phyloP scores from a whole-genome alignment of 2,888 invertebrate species.

The Epinotia demarniana region DNA sequence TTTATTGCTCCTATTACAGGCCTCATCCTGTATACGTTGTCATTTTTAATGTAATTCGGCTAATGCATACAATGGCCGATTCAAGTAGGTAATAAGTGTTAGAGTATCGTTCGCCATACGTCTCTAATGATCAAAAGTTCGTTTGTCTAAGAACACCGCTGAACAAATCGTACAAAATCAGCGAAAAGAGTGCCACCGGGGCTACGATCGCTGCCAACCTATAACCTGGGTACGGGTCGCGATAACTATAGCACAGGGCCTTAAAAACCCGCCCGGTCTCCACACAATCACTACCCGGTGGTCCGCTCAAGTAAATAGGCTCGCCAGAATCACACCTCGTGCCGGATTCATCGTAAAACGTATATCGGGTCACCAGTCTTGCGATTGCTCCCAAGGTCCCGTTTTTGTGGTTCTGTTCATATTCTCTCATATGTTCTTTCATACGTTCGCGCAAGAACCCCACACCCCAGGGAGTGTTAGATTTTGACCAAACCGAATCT shows the following conservation, averaged over 20 bases:
- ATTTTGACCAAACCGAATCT: background rate
- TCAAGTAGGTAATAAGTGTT: too few species aligned
- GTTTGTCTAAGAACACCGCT: constrained; percentile 76
- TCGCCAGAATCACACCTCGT: constrained; percentile 67
- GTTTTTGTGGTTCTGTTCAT: constrained; percentile 54
- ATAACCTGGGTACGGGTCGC: constrained; percentile 72
- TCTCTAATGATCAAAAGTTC: constrained; percentile 54
- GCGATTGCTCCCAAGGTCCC: constrained; percentile 65
- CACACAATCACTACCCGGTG: constrained; percentile 66
- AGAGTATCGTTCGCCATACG: background rate
- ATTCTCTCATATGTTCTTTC: constrained; percentile 57
- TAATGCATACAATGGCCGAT: too few species aligned
- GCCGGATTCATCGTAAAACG: constrained; percentile 62
- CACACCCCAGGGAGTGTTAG: constrained; percentile 55
- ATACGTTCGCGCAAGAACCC: constrained; percentile 63
- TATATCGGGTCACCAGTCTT: constrained; percentile 67
- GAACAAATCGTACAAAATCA: constrained; percentile 76
- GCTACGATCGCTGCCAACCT: constrained; percentile 73
- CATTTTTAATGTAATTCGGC: too few species aligned
- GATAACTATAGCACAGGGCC: constrained; percentile 70
- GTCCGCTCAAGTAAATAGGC: constrained; percentile 65
- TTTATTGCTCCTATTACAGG: too few species aligned
- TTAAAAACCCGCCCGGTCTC: constrained; percentile 66
- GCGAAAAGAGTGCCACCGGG: constrained; percentile 70
- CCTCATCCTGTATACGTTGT: too few species aligned